Conservation (phyloP, 2,113 vertebrate species). For the Plotosus lineatus region DNA sequence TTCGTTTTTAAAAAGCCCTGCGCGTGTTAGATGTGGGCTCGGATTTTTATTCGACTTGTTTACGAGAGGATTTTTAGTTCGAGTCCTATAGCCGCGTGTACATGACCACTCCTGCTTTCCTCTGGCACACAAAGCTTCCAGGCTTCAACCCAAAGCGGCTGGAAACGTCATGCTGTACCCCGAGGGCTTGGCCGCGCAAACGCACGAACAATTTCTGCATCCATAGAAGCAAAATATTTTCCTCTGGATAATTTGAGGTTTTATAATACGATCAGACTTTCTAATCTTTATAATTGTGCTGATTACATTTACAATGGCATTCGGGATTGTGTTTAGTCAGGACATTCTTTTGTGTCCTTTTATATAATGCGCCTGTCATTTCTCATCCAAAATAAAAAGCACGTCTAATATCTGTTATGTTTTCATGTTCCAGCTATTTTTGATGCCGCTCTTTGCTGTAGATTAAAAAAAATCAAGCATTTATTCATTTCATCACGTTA, state of each 20-base stretch:
- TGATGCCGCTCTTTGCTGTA: not conserved
- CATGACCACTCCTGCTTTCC: not conserved
- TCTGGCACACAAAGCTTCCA: not conserved
- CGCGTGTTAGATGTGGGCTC: conserved; percentile 7
- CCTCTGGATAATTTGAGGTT: conserved; percentile 4
- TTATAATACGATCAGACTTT: conserved; percentile 4
- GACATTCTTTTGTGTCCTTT: not conserved
- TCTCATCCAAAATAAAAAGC: not conserved
- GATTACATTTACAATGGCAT: conserved; percentile 17
- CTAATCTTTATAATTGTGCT: not conserved
- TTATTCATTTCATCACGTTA: too few relatives aligned
- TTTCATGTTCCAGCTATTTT: not conserved
- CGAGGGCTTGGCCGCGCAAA: not conserved
- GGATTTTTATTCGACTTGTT: conserved; percentile 15
- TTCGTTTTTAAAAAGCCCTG: not conserved
- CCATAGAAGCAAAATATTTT: conserved; percentile 25
- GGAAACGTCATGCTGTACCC: conserved; percentile 12
- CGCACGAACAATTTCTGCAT: not conserved
- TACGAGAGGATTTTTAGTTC: not conserved
- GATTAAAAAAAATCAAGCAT: not conserved
- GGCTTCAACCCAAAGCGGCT: conserved; percentile 19
- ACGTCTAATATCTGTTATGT: not conserved
- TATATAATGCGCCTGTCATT: not conserved
- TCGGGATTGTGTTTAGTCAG: conserved; percentile 13
- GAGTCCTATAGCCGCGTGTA: not conserved